A percentile compares a stretch with the other conserved stretches of the same genome.
These are phyloP conservation scores for Mellivora capensis DNA, from an alignment of 2,113 vertebrate species.

Conservation along the genomic window DNA sequence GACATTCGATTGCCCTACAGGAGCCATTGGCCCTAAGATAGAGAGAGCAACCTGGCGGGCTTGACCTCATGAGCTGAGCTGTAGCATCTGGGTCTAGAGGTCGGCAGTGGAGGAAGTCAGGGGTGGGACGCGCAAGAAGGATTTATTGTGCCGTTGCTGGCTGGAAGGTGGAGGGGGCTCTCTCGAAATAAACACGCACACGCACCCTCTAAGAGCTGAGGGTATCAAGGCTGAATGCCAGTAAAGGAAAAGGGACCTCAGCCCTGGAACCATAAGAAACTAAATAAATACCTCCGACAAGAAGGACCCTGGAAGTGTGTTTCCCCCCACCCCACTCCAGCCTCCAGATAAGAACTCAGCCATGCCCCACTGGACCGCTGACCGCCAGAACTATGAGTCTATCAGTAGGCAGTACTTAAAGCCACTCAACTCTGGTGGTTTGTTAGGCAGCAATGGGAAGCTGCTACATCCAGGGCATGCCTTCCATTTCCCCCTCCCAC, in stretches of 20 bases:
- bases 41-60: neutral
- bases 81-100: neutral
- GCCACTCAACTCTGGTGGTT: neutral
- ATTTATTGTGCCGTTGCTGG: too few species aligned
- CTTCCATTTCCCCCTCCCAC: neutral
- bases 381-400: neutral
- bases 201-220: neutral
- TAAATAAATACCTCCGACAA: neutral
- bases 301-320: neutral
- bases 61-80: neutral
- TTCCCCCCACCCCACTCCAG: neutral
- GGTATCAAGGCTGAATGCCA: neutral
- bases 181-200: neutral
- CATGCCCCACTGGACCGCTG: neutral
- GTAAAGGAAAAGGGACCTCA: neutral
- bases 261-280: neutral
- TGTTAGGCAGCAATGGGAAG: neutral
- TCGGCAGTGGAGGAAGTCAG: neutral
- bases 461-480: too few species aligned
- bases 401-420: neutral
- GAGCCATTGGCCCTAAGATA: neutral
- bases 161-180: neutral
- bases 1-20: neutral
- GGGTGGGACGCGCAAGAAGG: neutral
- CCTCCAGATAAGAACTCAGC: neutral